Conservation (phyloP, 2,113 vertebrate genomes). For the Vidua chalybeata region DNA sequence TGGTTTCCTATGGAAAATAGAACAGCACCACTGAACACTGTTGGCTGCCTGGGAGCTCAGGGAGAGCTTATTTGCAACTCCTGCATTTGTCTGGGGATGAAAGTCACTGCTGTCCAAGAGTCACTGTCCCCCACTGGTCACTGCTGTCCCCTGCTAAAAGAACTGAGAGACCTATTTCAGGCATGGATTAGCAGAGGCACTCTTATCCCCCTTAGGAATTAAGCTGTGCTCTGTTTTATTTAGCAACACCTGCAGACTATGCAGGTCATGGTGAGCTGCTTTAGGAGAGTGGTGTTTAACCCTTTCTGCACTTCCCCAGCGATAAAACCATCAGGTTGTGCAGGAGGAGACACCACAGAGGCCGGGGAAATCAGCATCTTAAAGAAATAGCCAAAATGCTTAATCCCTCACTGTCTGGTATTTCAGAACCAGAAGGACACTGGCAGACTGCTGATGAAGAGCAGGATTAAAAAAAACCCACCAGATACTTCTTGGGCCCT, state of each 20-base stretch:
- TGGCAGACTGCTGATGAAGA: neutral
- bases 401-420: neutral
- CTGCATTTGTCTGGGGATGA: neutral
- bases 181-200: neutral
- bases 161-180: neutral
- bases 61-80: neutral
- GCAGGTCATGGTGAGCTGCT: neutral
- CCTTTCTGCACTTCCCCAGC: neutral
- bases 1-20: constrained; percentile 10
- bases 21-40: neutral
- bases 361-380: neutral
- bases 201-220: neutral
- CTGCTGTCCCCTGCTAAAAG: neutral
- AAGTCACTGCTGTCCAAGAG: neutral
- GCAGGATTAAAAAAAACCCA: neutral
- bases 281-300: neutral
- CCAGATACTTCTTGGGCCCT: neutral
- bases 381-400: neutral
- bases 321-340: neutral
- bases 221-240: neutral
- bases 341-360: neutral
- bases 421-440: neutral
- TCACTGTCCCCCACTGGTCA: neutral
- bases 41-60: neutral
- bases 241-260: neutral